phyloP scores from a whole-genome alignment of 2,797 vertebrate species.

The Oryzias dopingdopingensis region DNA sequence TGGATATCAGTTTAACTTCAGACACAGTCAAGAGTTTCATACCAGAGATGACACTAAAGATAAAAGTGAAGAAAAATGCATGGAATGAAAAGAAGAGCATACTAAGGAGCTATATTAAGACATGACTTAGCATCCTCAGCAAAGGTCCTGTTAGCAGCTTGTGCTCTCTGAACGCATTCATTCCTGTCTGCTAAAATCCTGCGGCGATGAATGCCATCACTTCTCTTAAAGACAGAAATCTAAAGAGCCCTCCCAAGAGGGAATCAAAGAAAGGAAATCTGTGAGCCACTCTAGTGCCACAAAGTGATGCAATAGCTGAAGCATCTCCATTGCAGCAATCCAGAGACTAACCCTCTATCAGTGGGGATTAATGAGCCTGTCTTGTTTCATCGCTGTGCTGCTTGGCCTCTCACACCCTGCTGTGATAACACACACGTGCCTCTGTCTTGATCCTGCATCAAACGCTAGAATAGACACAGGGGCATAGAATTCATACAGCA shows the following conservation, averaged over 20 bases:
- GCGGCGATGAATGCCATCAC: slow-evolving; percentile 5
- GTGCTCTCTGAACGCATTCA: too few species aligned
- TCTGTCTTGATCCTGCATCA: slow-evolving; percentile 10
- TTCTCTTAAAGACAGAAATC: slow-evolving; percentile 7
- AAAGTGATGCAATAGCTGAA: slow-evolving; percentile 13
- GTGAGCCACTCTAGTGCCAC: slow-evolving; percentile 2
- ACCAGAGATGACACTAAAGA: too few species aligned
- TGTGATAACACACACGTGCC: slow-evolving; percentile 30
- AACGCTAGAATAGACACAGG: slow-evolving; percentile 19
- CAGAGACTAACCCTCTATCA: slow-evolving; percentile 41
- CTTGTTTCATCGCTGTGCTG: slow-evolving; percentile 38
- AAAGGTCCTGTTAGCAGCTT: too few species aligned
- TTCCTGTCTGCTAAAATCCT: too few species aligned
- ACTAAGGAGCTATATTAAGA: too few species aligned
- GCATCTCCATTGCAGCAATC: slow-evolving; percentile 15
- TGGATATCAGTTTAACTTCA: too few species aligned
- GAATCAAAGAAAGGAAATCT: slow-evolving; percentile 3
- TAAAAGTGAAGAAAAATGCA: too few species aligned
- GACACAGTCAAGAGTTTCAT: too few species aligned
- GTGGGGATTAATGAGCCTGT: slow-evolving; percentile 48
- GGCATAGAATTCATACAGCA: slow-evolving; percentile 13
- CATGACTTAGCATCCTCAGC: too few species aligned
- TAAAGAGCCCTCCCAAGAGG: background rate
- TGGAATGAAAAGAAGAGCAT: too few species aligned
- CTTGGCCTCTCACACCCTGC: slow-evolving; percentile 27